phyloP scores from a whole-genome alignment of 2,888 invertebrate genomes.

The Cepaea hortensis region DNA sequence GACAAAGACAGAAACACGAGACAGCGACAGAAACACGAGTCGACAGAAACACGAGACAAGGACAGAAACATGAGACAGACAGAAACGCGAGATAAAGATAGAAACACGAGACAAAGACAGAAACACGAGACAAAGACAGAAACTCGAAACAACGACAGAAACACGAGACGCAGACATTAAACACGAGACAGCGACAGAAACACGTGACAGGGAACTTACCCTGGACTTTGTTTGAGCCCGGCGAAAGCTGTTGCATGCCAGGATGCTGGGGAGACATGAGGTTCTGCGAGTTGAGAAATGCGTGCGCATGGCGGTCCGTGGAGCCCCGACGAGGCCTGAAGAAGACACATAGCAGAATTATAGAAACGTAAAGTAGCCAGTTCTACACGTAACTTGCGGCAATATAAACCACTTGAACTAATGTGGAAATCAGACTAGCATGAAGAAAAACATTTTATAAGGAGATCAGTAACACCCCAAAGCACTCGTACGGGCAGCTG shows the following conservation, averaged over 20 bases:
- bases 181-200: conserved; percentile 6
- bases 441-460: too few relatives aligned
- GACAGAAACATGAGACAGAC: conserved; percentile 10
- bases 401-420: too few relatives aligned
- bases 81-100: conserved; percentile 5
- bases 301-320: conserved; percentile 47
- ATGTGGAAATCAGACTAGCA: too few relatives aligned
- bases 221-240: conserved; percentile 31
- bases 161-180: not conserved
- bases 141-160: not conserved
- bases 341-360: too few relatives aligned
- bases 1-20: not conserved
- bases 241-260: conserved; percentile 49
- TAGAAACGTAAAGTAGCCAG: too few relatives aligned
- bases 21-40: not conserved
- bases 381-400: too few relatives aligned
- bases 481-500: too few relatives aligned
- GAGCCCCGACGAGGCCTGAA: conserved; percentile 52
- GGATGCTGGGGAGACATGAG: conserved; percentile 45
- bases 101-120: conserved; percentile 10
- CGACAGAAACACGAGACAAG: conserved; percentile 8
- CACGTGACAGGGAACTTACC: conserved; percentile 5
- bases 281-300: conserved; percentile 45
- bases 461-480: too few relatives aligned
- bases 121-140: too few relatives aligned